phyloP scores from a whole-genome alignment of 2,113 vertebrate species.

The Epinephelus fuscoguttatus region DNA sequence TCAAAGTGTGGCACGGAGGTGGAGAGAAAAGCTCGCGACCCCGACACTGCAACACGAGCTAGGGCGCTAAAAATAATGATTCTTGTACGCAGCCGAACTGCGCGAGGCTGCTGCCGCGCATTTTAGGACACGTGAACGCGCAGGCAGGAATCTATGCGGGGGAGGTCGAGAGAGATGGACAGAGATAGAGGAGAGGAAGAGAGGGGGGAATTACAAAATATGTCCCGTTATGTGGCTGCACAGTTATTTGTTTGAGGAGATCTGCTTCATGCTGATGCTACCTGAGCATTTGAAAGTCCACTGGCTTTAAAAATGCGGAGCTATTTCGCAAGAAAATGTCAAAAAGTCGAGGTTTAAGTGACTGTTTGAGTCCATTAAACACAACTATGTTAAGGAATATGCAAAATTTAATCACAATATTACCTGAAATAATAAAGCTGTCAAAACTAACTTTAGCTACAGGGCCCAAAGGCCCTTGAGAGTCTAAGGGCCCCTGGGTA shows the following conservation, averaged over 20 bases:
- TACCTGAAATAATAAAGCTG: no score
- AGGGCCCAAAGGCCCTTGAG: no score
- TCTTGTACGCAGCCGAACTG: slow-evolving; percentile 46
- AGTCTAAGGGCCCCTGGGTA: no score
- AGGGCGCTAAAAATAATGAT: slow-evolving; percentile 87
- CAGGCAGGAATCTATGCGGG: slow-evolving; percentile 73
- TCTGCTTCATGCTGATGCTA: background rate
- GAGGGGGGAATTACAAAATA: slow-evolving; percentile 12
- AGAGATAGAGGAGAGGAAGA: background rate
- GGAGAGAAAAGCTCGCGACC: slow-evolving; percentile 24
- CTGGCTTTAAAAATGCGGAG: background rate
- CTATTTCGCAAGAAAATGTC: background rate
- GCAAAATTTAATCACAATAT: no score
- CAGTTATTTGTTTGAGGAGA: background rate
- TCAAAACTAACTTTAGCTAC: no score
- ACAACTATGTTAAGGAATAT: no score
- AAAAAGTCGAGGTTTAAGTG: background rate
- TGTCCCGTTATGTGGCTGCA: slow-evolving; percentile 21
- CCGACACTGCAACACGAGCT: slow-evolving; percentile 72
- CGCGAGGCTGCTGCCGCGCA: slow-evolving; percentile 57
- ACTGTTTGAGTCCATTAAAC: background rate
- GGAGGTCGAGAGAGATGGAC: slow-evolving; percentile 40
- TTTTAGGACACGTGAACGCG: slow-evolving; percentile 69
- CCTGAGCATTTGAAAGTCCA: background rate
- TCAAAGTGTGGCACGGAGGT: slow-evolving; percentile 39